Evolutionary conservation across 2,113 vertebrate genomes (phyloP), one percentile per base, ranked within the genome.

Genomic region (Anolis sagrei): DNA sequence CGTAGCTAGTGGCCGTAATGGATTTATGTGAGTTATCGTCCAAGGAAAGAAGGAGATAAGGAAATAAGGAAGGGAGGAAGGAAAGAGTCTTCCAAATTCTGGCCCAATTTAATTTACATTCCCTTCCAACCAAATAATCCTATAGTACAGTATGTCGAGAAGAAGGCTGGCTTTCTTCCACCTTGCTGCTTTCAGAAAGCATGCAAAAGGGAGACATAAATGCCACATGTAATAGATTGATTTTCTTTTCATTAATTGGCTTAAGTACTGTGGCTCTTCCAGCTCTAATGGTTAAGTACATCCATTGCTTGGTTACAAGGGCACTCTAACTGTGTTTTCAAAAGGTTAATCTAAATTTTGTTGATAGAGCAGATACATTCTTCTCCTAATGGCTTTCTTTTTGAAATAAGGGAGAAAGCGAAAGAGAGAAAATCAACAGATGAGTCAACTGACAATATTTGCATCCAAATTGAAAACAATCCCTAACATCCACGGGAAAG

Each of bases 191-290:
- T 2, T 49, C 49, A 2, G 13, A 29, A 32, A 84, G 75, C n/a
- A 48, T 23, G 72, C 81, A 48, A 62, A 70, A 21, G 77, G 77
- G n/a, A 77, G 58, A 29, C 79, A 83, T 49, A 54, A 25, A 64
- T 84, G 27, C 1, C 21, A 27, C 72, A 62, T 85, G 80, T 69
- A 62, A 79, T 0, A 68, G 39, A 86, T 75, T 2, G 23, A 21
- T 10, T 27, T 70, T 87, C 84, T 81, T 48, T 81, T 87, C n/a
- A 79, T 86, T 85, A 87, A 76, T 61, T 87, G n/a, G 25, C 82
- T 83, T 66, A 83, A 44, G 64, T 49, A 32, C 64, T n/a, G 25
- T 62, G 39, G 23, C 23, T 64, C 77, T 29, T 58, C 58, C 62
- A 64, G 77, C 77, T 39, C 23, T 64, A 79, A 79, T 79, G 23